A percentile compares a stretch with the other conserved stretches of the same genome.
These are phyloP conservation scores for Idaea biselata DNA, from an alignment of 2,888 invertebrate species.

Conservation along the genomic window DNA sequence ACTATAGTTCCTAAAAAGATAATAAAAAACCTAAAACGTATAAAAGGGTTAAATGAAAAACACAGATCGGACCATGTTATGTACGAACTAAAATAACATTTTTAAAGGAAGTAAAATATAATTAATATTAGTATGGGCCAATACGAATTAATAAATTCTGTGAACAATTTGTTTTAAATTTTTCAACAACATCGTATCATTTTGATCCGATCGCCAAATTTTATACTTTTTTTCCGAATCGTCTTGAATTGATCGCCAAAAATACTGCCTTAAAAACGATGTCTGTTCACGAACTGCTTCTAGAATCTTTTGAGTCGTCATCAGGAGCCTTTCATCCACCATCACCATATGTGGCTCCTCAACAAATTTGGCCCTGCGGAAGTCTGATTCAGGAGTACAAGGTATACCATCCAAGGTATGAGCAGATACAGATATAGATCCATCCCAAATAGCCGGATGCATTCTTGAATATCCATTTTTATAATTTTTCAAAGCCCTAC, in stretches of 20 bases:
- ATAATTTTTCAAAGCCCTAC: slow-evolving; percentile 50
- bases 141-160: too few relatives aligned
- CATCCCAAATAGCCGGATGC: slow-evolving; percentile 44
- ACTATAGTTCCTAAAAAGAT: too few relatives aligned
- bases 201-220: neutral
- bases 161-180: neutral
- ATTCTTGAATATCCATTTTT: slow-evolving; percentile 63
- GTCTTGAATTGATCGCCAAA: slow-evolving; percentile 34
- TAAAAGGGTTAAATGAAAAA: too few relatives aligned
- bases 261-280: slow-evolving; percentile 41
- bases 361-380: too few relatives aligned
- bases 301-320: slow-evolving; percentile 59
- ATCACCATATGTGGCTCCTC: slow-evolving; percentile 26
- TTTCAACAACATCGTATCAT: neutral
- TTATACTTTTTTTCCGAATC: slow-evolving; percentile 26
- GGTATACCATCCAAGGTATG: slow-evolving; percentile 63
- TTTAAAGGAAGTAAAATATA: too few relatives aligned
- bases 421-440: slow-evolving; percentile 27
- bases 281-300: slow-evolving; percentile 65
- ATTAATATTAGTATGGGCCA: too few relatives aligned
- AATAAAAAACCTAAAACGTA: too few relatives aligned
- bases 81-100: too few relatives aligned
- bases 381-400: slow-evolving; percentile 39
- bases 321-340: slow-evolving; percentile 58
- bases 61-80: too few relatives aligned